Evolutionary conservation across 2,888 invertebrate genomes (phyloP).

Genomic region (Tupiocoris notatus): DNA sequence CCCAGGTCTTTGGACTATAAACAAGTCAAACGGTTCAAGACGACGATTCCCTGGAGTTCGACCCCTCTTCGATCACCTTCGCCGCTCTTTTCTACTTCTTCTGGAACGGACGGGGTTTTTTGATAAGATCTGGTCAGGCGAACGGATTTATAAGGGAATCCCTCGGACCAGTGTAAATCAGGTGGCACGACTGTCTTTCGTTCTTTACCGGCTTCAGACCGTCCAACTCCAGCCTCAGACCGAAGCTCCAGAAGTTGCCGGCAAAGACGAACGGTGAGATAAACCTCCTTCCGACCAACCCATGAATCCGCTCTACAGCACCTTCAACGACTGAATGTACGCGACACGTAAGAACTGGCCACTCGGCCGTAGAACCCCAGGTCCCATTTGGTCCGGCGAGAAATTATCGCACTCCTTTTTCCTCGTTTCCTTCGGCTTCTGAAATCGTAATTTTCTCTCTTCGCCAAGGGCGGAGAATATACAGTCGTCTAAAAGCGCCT

Average conservation of each 20-base stretch:
- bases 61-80: not conserved
- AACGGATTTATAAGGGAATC: constrained; percentile 41
- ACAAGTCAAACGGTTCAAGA: constrained; percentile 32
- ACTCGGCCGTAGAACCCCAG: not conserved
- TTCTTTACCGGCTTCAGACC: not conserved
- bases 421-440: constrained; percentile 5
- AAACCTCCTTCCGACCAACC: not conserved
- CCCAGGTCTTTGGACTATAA: constrained; percentile 25
- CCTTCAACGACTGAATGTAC: not conserved
- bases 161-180: constrained; percentile 37
- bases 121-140: constrained; percentile 42
- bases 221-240: not conserved
- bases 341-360: not conserved
- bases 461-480: no score
- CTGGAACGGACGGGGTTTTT: not conserved
- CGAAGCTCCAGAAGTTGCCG: not conserved
- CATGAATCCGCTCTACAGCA: not conserved
- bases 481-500: no score
- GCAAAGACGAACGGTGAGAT: not conserved
- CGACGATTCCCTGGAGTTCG: constrained; percentile 24
- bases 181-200: constrained; percentile 28
- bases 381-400: constrained; percentile 22
- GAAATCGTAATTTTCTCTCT: constrained; percentile 24
- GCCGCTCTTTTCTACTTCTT: not conserved
- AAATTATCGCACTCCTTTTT: constrained; percentile 20